Evolutionary conservation across 2,888 invertebrate genomes (phyloP).

Genomic region (Drosophila pegasa): DNA sequence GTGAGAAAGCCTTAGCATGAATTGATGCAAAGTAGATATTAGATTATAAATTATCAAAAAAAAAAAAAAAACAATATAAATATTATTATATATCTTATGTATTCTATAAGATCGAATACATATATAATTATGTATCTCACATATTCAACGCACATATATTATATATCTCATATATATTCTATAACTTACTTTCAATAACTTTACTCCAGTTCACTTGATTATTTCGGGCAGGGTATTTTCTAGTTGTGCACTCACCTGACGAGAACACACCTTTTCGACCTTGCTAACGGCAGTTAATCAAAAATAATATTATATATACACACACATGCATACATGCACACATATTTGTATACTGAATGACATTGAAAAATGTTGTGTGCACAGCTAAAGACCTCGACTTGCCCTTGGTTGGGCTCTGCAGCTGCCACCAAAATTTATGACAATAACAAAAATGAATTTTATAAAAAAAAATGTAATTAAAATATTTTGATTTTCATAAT

Average conservation of each 20-base stretch:
- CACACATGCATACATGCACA: no score
- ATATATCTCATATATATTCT: no score
- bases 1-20: no score
- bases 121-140: no score
- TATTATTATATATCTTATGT: background rate
- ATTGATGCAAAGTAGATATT: no score
- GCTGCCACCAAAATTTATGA: no score
- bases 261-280: background rate
- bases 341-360: background rate
- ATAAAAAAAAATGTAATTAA: background rate
- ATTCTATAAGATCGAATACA: background rate
- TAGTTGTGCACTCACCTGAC: background rate
- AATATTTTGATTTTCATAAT: constrained; percentile 4
- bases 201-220: no score
- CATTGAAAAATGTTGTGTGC: background rate
- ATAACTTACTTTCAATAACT: no score
- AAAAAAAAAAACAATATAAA: no score
- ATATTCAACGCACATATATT: no score
- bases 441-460: background rate
- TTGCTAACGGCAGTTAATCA: background rate
- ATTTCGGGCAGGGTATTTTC: background rate
- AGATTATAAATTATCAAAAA: no score
- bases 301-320: background rate
- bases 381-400: background rate
- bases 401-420: no score